These are phyloP conservation scores for Lycaena phlaeas DNA, from an alignment of 2,888 invertebrate genomes.

Conservation along the genomic window DNA sequence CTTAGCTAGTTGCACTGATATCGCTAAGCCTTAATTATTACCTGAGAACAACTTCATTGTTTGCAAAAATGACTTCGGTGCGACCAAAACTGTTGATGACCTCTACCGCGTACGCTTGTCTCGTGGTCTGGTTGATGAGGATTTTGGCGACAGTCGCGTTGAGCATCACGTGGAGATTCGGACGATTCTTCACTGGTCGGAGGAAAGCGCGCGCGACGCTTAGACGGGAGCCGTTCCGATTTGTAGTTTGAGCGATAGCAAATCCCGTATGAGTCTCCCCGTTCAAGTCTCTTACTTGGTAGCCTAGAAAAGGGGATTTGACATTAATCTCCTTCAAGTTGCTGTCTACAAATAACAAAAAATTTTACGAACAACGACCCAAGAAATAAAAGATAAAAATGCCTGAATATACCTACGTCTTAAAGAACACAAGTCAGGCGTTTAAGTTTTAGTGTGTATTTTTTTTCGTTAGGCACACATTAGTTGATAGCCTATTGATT, in stretches of 20 bases:
- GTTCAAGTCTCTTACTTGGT: constrained; percentile 84
- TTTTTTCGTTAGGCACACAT: no score
- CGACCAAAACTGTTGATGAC: constrained; percentile 73
- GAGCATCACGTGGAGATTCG: constrained; percentile 87
- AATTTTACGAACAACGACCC: no score
- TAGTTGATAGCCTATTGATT: no score
- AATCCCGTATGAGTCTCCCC: constrained; percentile 87
- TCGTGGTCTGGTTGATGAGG: constrained; percentile 81
- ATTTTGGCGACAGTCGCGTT: constrained; percentile 86
- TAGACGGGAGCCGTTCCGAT: constrained; percentile 87
- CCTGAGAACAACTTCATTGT: constrained; percentile 77
- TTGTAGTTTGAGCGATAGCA: constrained; percentile 90
- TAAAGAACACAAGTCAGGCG: no score
- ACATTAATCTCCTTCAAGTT: no score
- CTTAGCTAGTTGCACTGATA: no score
- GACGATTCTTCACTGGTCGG: constrained; percentile 81
- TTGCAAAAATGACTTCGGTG: constrained; percentile 74
- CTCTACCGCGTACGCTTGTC: constrained; percentile 85
- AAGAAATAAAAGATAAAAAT: no score
- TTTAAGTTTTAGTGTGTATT: no score
- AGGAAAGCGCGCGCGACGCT: constrained; percentile 88
- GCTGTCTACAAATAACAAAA: no score
- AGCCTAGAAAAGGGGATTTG: constrained; percentile 74
- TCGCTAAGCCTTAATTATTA: no score
- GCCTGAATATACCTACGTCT: no score